phyloP scores from a whole-genome alignment of 2,113 vertebrate species.

The Pleuronectes platessa region DNA sequence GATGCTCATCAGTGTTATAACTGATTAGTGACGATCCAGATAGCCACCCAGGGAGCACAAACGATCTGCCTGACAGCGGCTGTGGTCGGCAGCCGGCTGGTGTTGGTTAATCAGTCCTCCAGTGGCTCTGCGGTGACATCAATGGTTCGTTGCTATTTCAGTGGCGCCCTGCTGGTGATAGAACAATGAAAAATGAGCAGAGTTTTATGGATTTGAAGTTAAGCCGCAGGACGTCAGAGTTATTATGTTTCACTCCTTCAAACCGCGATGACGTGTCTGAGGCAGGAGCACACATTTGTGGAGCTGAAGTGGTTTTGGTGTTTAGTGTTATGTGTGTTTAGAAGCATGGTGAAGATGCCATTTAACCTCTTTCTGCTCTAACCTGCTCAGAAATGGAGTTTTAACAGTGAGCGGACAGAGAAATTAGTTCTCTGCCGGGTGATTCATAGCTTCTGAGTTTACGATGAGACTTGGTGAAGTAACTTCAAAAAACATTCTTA shows the following conservation, averaged over 20 bases:
- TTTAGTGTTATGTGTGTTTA: background rate
- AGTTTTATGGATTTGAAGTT: constrained; percentile 34
- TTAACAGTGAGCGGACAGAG: constrained; percentile 33
- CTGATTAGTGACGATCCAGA: constrained; percentile 64
- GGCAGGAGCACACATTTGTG: background rate
- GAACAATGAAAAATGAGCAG: constrained; percentile 31
- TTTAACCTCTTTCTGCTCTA: constrained; percentile 14
- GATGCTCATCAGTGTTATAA: constrained; percentile 65
- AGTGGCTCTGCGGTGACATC: constrained; percentile 47
- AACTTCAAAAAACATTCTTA: constrained; percentile 11
- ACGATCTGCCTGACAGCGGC: constrained; percentile 47
- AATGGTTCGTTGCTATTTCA: constrained; percentile 36
- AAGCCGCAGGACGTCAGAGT: constrained; percentile 18
- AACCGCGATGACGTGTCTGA: constrained; percentile 7
- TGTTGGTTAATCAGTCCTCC: constrained; percentile 56
- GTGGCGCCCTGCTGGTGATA: constrained; percentile 29
- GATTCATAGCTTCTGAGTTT: constrained; percentile 31
- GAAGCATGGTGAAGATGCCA: constrained; percentile 11
- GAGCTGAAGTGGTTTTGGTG: constrained; percentile 4
- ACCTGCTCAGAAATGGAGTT: constrained; percentile 19
- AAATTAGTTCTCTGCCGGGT: constrained; percentile 11
- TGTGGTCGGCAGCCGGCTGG: constrained; percentile 57
- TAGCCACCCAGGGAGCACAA: constrained; percentile 51
- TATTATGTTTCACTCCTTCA: constrained; percentile 9
- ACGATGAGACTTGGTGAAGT: constrained; percentile 22